Evolutionary conservation across 2,797 vertebrate genomes (phyloP).

Genomic region (Sebastes aleutianus): DNA sequence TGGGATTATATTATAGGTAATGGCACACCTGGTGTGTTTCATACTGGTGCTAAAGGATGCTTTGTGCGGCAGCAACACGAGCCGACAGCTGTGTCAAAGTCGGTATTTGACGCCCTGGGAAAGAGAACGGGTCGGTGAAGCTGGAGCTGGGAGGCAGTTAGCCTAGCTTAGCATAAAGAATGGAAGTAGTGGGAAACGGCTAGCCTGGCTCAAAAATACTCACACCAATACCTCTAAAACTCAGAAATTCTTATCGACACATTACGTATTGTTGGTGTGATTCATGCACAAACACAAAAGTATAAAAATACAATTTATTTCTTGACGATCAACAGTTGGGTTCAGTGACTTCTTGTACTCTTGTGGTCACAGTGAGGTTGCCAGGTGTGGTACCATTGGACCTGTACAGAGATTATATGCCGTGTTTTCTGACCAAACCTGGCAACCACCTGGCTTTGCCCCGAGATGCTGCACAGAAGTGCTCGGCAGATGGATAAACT

Average conservation of each 20-base stretch:
- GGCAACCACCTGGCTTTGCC: neutral
- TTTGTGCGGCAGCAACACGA: rapidly evolving
- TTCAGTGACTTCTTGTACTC: neutral
- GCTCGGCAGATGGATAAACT: neutral
- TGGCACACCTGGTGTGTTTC: too few relatives aligned
- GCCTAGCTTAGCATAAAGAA: neutral
- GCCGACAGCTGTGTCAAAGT: too few relatives aligned
- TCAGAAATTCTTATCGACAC: neutral
- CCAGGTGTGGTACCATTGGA: neutral
- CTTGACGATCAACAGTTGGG: neutral
- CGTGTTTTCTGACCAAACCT: neutral
- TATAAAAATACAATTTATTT: neutral
- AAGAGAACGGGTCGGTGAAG: too few relatives aligned
- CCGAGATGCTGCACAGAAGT: neutral
- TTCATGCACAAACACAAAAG: neutral
- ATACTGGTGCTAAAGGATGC: too few relatives aligned
- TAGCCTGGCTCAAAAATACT: neutral
- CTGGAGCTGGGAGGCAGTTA: neutral
- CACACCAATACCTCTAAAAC: neutral
- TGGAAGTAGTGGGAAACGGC: neutral
- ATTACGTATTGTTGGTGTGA: neutral
- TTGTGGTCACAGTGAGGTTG: neutral
- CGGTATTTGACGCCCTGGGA: too few relatives aligned
- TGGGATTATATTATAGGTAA: too few relatives aligned
- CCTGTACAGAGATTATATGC: neutral